Evolutionary conservation across 2,113 vertebrate genomes (phyloP), one percentile per base, ranked within the genome.

Genomic region (Salvelinus namaycush): DNA sequence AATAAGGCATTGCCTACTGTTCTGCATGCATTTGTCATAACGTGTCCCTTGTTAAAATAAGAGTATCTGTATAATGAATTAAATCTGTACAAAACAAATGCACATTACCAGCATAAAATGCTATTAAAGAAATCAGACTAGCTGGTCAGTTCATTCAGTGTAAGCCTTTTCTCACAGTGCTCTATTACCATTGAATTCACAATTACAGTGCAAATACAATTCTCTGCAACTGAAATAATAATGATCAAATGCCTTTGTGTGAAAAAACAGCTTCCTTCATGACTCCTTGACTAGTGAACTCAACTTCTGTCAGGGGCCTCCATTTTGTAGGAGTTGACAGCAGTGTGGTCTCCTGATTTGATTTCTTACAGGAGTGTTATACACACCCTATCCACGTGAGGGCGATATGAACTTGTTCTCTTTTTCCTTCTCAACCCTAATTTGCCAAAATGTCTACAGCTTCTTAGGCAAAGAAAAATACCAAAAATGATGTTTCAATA

Each of bases 341-440:
- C 26, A 49, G 8, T 59, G 57, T 44, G 39, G 39, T 69, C 24
- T 4, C 31, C 18, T 16, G 3, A 39, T 44, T 44, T 44, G 39
- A 27, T 64, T 29, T 4, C 7, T 49, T 39, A 3, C 29, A 62
- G 64, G 24, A 16, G 14, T 71, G 22, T 31, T 64, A 66, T 20
- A 62, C 6, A 57, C 16, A 75, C 11, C 11, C 24, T 54, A 12
- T 60, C n/a, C 80, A 78, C 24, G 22, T 59, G 80, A 54, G 68
- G 72, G 68, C 76, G 51, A 68, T 39, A 75, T 68, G 48, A 39
- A 27, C 26, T 64, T 54, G 27, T 24, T 18, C 14, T 68, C 14
- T 13, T n/a, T 11, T 26, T 27, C 39, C 64, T 24, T 29, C 64
- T 66, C 64, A 66, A 66, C 5, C 20, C 60, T 20, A 22, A 4